phyloP scores from a whole-genome alignment of 2,113 vertebrate species.

The Corythornis cristatus region DNA sequence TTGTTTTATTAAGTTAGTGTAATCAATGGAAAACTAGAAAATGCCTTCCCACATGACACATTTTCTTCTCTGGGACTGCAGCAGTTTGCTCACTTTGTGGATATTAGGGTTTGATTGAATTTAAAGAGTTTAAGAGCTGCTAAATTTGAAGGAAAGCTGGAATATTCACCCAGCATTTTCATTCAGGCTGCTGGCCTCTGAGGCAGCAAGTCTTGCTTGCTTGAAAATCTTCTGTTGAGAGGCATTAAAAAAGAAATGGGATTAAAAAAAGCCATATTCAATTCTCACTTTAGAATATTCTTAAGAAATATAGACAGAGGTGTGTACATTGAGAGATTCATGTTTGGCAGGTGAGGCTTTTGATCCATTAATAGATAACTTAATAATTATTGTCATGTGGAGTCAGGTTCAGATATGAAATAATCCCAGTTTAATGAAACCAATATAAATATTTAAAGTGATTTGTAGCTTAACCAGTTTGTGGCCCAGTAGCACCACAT shows the following conservation, averaged over 20 bases:
- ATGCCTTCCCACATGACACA: neutral
- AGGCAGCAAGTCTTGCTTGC: neutral
- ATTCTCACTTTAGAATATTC: neutral
- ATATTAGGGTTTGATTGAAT: neutral
- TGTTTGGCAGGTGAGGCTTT: neutral
- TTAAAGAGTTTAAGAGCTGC: neutral
- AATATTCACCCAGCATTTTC: neutral
- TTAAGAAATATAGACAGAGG: neutral
- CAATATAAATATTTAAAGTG: neutral
- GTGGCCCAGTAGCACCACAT: neutral
- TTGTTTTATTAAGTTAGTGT: constrained; percentile 50
- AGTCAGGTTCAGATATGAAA: neutral
- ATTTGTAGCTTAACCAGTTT: neutral
- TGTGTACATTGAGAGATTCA: neutral
- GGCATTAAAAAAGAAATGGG: neutral
- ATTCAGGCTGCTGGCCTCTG: neutral
- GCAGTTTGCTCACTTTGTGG: constrained; percentile 33
- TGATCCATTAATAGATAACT: neutral
- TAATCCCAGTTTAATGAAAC: constrained; percentile 21
- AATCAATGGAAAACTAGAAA: constrained; percentile 46
- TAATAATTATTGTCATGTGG: neutral
- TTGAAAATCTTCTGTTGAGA: neutral
- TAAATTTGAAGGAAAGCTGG: neutral
- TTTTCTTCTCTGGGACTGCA: neutral
- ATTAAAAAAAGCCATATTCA: neutral